Evolutionary conservation across 2,113 vertebrate genomes (phyloP).

Genomic region (Amazona guildingii): DNA sequence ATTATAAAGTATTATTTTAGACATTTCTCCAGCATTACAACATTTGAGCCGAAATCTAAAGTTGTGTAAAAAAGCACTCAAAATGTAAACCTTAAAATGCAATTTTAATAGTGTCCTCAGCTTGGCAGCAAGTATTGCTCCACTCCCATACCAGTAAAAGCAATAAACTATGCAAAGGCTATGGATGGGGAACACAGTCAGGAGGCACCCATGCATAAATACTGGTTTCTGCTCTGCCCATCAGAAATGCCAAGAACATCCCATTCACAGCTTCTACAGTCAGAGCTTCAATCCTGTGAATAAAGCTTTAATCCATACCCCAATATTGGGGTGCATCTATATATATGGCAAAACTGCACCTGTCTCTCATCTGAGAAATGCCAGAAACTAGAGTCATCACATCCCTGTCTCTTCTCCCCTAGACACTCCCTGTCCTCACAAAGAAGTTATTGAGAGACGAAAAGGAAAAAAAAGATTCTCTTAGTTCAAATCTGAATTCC

Average conservation of each 20-base stretch:
- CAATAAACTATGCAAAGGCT: not conserved
- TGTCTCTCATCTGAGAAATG: not conserved
- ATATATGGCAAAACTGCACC: not conserved
- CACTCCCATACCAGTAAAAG: not conserved
- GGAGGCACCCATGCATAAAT: not conserved
- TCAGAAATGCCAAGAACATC: not conserved
- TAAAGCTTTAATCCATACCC: not conserved
- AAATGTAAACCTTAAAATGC: conserved; percentile 33
- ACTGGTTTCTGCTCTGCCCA: not conserved
- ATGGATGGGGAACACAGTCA: not conserved
- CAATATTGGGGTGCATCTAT: not conserved
- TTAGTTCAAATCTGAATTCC: not conserved
- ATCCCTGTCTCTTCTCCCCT: not conserved
- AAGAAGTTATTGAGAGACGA: not conserved
- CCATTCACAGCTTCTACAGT: not conserved
- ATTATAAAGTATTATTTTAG: conserved; percentile 43
- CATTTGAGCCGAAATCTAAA: conserved; percentile 5
- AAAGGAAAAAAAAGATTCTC: not conserved
- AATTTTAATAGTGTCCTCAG: not conserved
- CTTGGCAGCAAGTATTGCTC: not conserved
- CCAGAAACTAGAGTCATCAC: not conserved
- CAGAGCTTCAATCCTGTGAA: not conserved
- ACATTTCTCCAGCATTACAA: not conserved
- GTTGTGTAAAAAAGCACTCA: conserved; percentile 12
- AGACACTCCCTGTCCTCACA: not conserved